Conservation (phyloP, 92 coral and sea anemone genomes). For the Umimayanthus chanpuru region DNA sequence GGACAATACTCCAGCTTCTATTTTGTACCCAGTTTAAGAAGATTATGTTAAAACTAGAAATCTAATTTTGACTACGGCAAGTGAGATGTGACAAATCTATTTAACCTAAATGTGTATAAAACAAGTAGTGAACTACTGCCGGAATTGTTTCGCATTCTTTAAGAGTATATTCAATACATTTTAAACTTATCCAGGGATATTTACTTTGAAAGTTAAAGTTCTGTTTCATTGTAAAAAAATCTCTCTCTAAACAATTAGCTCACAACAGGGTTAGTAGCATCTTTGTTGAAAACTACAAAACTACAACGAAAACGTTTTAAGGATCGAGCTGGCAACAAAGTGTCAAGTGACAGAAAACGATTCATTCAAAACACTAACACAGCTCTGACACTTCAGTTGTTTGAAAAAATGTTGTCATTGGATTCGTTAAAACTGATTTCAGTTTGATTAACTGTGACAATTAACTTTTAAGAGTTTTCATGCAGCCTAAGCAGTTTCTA, state of each 20-base stretch:
- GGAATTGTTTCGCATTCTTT: neutral
- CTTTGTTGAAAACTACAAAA: neutral
- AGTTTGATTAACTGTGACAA: neutral
- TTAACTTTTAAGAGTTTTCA: neutral
- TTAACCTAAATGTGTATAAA: too few relatives aligned
- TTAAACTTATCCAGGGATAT: too few relatives aligned
- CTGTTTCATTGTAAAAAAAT: too few relatives aligned
- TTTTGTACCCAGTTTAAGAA: too few relatives aligned
- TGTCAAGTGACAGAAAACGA: neutral
- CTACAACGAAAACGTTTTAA: neutral
- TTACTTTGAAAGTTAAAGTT: neutral
- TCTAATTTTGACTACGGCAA: too few relatives aligned
- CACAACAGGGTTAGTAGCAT: neutral
- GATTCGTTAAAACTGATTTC: neutral
- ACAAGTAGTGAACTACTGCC: neutral
- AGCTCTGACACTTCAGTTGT: neutral
- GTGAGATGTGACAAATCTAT: too few relatives aligned
- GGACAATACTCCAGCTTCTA: too few relatives aligned
- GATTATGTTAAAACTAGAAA: too few relatives aligned
- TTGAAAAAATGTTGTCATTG: too few relatives aligned
- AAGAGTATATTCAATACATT: neutral
- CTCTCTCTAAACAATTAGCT: too few relatives aligned
- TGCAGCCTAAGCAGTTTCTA: too few relatives aligned
- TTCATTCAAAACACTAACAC: neutral
- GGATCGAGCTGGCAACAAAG: neutral